Conservation (phyloP, 2,113 vertebrate genomes). For the Epinephelus moara region DNA sequence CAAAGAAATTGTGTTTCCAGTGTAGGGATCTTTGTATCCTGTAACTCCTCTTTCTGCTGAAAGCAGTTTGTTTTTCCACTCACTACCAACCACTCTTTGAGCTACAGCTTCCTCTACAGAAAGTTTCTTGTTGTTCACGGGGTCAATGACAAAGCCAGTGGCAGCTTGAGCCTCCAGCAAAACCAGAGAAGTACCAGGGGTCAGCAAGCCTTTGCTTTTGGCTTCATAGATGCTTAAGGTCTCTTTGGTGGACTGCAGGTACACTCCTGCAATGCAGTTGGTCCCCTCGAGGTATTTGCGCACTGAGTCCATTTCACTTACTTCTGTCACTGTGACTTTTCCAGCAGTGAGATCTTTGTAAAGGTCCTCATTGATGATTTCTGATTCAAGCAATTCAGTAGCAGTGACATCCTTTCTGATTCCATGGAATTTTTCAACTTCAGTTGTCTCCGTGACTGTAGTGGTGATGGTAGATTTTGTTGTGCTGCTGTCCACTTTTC, state of each 20-base stretch:
- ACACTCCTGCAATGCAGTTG: constrained; percentile 83
- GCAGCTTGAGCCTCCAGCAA: constrained; percentile 88
- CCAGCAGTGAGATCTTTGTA: constrained; percentile 83
- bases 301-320: constrained; percentile 80
- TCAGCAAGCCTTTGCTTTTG: constrained; percentile 74
- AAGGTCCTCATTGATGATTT: constrained; percentile 80
- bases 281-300: constrained; percentile 83
- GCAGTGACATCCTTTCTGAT: constrained; percentile 83
- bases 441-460: constrained; percentile 59
- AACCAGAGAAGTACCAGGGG: constrained; percentile 77
- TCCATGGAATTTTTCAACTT: constrained; percentile 79
- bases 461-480: constrained; percentile 85
- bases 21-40: constrained; percentile 88
- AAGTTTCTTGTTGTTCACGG: constrained; percentile 76
- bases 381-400: constrained; percentile 79
- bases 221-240: constrained; percentile 88
- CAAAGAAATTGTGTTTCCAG: constrained; percentile 86
- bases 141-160: constrained; percentile 88
- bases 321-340: constrained; percentile 74
- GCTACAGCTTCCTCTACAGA: constrained; percentile 85
- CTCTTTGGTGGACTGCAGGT: constrained; percentile 82
- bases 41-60: constrained; percentile 81
- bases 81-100: constrained; percentile 74
- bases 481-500: constrained; percentile 76
- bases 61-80: constrained; percentile 82